phyloP scores from a whole-genome alignment of 1,140 invertebrate genomes.

The Mycetomoellerius zeteki region DNA sequence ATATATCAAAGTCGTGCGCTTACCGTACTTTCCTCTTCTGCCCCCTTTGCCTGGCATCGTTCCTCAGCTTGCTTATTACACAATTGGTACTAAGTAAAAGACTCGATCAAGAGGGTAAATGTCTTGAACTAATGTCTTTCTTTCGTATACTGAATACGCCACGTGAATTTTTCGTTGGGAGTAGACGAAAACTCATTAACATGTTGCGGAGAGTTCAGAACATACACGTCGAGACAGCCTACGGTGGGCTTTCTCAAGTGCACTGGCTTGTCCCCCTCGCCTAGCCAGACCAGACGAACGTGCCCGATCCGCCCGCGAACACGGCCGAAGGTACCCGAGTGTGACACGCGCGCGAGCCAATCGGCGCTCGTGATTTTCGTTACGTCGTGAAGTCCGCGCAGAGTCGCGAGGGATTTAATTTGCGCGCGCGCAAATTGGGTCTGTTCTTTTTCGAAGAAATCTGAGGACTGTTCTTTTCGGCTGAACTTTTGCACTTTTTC shows the following conservation, averaged over 20 bases:
- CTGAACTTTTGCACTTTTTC: too few relatives aligned
- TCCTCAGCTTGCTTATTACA: constrained; percentile 80
- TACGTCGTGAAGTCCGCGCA: not conserved
- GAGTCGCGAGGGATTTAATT: not conserved
- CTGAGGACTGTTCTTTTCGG: too few relatives aligned
- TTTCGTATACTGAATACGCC: constrained; percentile 86
- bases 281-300: constrained; percentile 13
- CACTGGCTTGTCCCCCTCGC: constrained; percentile 67
- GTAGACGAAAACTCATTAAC: constrained; percentile 86
- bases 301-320: constrained; percentile 57
- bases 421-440: not conserved
- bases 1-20: constrained; percentile 29
- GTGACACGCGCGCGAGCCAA: not conserved
- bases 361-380: not conserved
- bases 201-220: constrained; percentile 83
- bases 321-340: constrained; percentile 63
- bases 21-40: constrained; percentile 84
- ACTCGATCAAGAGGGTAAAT: constrained; percentile 87
- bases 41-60: constrained; percentile 85
- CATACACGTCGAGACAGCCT: constrained; percentile 86
- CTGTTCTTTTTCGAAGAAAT: too few relatives aligned
- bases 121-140: constrained; percentile 85
- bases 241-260: constrained; percentile 84
- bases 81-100: constrained; percentile 82
- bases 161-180: constrained; percentile 83